phyloP scores from a whole-genome alignment of 2,888 invertebrate species.

The Meteorus colon region DNA sequence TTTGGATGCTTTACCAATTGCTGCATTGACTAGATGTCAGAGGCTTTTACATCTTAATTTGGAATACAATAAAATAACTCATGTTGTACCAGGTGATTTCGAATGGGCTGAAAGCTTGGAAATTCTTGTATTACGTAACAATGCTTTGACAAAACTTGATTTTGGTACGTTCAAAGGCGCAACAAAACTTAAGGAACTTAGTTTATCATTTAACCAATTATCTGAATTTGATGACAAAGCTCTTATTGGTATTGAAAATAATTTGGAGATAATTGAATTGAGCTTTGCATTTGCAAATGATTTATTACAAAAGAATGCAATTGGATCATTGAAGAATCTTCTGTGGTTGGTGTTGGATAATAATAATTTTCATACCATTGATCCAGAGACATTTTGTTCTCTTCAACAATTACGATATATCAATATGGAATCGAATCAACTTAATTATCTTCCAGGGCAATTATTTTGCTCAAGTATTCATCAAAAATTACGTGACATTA shows the following conservation, averaged over 20 bases:
- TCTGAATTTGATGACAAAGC: conserved; percentile 87
- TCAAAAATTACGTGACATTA: conserved; percentile 83
- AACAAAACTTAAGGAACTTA: conserved; percentile 87
- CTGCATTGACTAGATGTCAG: conserved; percentile 82
- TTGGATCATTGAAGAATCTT: conserved; percentile 83
- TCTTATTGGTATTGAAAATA: conserved; percentile 84
- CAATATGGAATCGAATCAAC: conserved; percentile 89
- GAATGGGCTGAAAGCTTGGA: conserved; percentile 87
- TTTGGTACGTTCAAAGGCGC: conserved; percentile 74
- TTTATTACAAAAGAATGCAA: conserved; percentile 84
- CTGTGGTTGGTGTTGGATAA: conserved; percentile 91
- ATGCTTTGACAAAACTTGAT: conserved; percentile 81
- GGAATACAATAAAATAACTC: conserved; percentile 89
- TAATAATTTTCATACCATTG: conserved; percentile 86
- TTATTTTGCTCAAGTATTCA: conserved; percentile 83
- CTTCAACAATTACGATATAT: conserved; percentile 79
- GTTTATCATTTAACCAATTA: conserved; percentile 93
- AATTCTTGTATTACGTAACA: conserved; percentile 88
- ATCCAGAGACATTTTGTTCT: conserved; percentile 81
- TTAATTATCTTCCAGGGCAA: conserved; percentile 81
- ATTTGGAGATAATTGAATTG: conserved; percentile 87
- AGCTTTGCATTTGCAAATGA: conserved; percentile 90
- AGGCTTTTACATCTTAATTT: conserved; percentile 90
- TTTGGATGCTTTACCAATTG: conserved; percentile 82
- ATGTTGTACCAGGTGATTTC: conserved; percentile 85